Evolutionary conservation across 2,888 invertebrate genomes (phyloP).

Genomic region (Poecilus cupreus): DNA sequence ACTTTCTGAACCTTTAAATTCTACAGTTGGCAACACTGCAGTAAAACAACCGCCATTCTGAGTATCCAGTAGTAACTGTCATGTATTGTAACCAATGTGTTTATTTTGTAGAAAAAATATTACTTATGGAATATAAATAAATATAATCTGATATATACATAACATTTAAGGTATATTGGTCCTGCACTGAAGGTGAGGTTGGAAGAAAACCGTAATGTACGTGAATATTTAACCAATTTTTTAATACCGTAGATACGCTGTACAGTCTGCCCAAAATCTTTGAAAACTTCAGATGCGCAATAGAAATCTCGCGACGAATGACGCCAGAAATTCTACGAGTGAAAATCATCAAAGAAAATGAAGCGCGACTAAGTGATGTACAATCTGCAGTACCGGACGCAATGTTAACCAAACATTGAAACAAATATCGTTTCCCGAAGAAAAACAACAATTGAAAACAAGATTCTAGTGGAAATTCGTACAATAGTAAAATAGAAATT

Average conservation of each 20-base stretch:
- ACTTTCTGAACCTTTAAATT: too few species aligned
- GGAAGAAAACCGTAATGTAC: slow-evolving; percentile 2
- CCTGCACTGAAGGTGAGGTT: too few species aligned
- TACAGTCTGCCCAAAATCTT: background rate
- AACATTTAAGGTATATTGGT: too few species aligned
- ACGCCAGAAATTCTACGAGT: background rate
- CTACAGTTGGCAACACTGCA: too few species aligned
- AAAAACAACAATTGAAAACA: background rate
- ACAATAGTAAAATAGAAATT: background rate
- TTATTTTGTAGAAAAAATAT: too few species aligned
- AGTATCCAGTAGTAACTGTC: too few species aligned
- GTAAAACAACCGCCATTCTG: too few species aligned
- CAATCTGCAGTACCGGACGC: background rate
- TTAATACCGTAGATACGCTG: background rate
- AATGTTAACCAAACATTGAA: background rate
- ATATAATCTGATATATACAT: too few species aligned
- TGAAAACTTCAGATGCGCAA: background rate
- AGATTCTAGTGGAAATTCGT: too few species aligned
- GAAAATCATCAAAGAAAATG: too few species aligned
- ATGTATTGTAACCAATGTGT: too few species aligned
- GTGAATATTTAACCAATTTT: background rate
- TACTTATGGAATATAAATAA: too few species aligned
- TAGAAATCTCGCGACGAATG: background rate
- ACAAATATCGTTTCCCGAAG: background rate
- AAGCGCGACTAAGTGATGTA: background rate